Evolutionary conservation across 1,140 invertebrate species (phyloP), one percentile per base, ranked within the genome.

Genomic region (Streblospio benedicti): DNA sequence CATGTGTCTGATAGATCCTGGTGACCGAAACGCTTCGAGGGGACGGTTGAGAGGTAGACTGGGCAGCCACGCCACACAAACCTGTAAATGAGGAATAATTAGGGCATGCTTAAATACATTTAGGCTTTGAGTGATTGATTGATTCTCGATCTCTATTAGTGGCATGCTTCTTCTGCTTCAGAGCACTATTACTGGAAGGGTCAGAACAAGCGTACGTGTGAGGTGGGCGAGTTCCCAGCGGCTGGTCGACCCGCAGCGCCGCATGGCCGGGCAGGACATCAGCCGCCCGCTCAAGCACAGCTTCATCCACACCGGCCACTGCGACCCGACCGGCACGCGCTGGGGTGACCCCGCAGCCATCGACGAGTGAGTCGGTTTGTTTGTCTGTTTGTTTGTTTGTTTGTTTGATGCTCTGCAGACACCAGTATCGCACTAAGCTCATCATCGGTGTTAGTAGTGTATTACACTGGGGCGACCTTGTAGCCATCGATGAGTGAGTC

Each of bases 121-220:
- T n/a, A n/a, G n/a, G n/a, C n/a, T n/a, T n/a, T n/a, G n/a, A n/a
- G n/a, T n/a, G n/a, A n/a, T n/a, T n/a, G n/a, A n/a, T n/a, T n/a
- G n/a, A n/a, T n/a, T n/a, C n/a, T n/a, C n/a, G n/a, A n/a, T n/a
- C n/a, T n/a, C n/a, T n/a, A n/a, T n/a, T n/a, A n/a, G n/a, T n/a
- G n/a, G n/a, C n/a, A n/a, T n/a, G n/a, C n/a, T n/a, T n/a, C n/a
- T n/a, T n/a, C n/a, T n/a, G n/a, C n/a, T n/a, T 68, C 90, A 0
- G 93, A 97, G 65, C 82, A 90, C 67, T 93, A 92, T 73, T 94
- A 91, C 85, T 97, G 94, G 89, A 93, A 90, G 77, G 92, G 80
- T 14, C 94, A 97, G 76, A 95, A 94, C 76, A 88, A 91, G 74
- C 80, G 89, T 54, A 93, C 90, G 0, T 88, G 87, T 69, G 84